A percentile compares a stretch with the other conserved stretches of the same genome.
Evolutionary conservation across 2,113 vertebrate genomes (phyloP).

Genomic region (Bungarus multicinctus): DNA sequence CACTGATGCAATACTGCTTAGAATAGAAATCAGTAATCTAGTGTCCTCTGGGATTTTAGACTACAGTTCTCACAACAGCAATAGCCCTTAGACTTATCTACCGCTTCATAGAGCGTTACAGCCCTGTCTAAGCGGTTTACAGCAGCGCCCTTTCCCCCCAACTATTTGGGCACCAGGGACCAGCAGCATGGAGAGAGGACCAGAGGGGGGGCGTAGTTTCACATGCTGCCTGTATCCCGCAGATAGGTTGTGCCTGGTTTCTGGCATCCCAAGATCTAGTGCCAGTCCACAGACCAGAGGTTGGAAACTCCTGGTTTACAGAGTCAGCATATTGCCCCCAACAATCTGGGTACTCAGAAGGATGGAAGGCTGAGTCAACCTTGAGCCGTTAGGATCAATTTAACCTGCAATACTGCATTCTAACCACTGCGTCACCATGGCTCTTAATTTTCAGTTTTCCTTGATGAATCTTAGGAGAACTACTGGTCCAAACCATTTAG

Average conservation of each 20-base stretch:
- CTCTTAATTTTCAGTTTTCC: not conserved
- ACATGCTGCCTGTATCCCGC: too few relatives aligned
- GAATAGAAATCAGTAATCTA: not conserved
- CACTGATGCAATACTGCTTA: not conserved
- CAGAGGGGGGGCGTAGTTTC: too few relatives aligned
- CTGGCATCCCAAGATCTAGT: too few relatives aligned
- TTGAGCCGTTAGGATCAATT: not conserved
- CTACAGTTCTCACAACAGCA: not conserved
- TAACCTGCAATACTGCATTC: not conserved
- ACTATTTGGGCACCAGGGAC: too few relatives aligned
- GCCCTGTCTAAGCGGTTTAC: not conserved
- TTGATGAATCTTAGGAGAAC: not conserved
- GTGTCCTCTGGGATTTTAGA: not conserved
- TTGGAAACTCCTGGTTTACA: too few relatives aligned
- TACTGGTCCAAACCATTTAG: not conserved
- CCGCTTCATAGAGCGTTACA: not conserved
- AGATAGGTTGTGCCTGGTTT: too few relatives aligned
- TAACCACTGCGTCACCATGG: not conserved
- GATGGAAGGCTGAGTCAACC: not conserved
- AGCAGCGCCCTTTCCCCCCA: too few relatives aligned
- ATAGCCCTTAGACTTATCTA: not conserved
- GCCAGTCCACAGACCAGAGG: too few relatives aligned
- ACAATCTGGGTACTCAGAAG: not conserved
- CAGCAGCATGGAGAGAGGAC: too few relatives aligned
- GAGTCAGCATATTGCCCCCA: not conserved